These are phyloP conservation scores for Iguana delicatissima DNA, from an alignment of 2,797 vertebrate genomes.

Conservation along the genomic window DNA sequence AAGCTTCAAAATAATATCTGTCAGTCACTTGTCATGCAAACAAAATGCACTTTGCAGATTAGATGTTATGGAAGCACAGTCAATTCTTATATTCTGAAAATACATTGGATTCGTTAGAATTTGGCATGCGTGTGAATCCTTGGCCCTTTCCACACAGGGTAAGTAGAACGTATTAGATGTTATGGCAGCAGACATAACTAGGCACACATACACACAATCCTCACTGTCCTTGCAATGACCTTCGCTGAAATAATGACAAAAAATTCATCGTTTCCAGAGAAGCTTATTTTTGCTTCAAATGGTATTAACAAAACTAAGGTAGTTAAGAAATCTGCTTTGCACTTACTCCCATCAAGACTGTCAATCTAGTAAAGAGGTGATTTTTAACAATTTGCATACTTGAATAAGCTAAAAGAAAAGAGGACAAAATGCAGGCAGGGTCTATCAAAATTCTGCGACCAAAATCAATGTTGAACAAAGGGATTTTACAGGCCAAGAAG, in stretches of 20 bases:
- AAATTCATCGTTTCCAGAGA: constrained; percentile 29
- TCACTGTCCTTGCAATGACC: constrained; percentile 44
- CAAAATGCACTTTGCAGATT: constrained; percentile 18
- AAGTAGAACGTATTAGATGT: no score
- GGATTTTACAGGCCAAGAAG: not conserved
- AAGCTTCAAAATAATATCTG: not conserved
- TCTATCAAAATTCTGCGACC: constrained; percentile 6
- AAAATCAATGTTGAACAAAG: not conserved
- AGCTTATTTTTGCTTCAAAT: not conserved
- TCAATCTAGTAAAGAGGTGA: not conserved
- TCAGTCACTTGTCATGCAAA: not conserved
- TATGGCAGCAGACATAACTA: constrained; percentile 19
- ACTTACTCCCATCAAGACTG: not conserved
- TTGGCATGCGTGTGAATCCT: no score
- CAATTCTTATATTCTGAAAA: no score
- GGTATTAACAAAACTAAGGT: not conserved
- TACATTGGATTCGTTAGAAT: no score
- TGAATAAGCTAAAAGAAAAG: not conserved
- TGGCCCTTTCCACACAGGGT: no score
- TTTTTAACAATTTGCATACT: constrained; percentile 18
- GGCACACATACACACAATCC: not conserved
- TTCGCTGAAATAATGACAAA: constrained; percentile 3
- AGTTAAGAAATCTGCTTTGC: not conserved
- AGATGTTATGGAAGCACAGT: constrained; percentile 11
- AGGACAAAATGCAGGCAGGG: not conserved